Conservation (phyloP, 2,797 vertebrate genomes). For the Rachycentron canadum region DNA sequence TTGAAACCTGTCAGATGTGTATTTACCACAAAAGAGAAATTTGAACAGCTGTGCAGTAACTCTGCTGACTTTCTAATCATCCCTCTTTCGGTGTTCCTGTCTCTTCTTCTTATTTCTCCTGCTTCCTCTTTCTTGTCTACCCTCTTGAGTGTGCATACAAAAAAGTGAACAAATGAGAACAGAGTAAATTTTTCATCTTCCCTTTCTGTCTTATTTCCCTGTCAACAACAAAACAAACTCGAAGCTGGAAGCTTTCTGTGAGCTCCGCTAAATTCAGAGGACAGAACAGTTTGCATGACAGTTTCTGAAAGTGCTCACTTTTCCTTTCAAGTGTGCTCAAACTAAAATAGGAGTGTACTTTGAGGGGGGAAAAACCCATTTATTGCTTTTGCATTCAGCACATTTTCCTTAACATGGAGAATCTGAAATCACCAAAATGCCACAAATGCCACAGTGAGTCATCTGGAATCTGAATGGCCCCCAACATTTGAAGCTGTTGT, state of each 20-base stretch:
- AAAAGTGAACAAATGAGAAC: slow-evolving; percentile 50
- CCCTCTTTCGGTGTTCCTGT: slow-evolving; percentile 22
- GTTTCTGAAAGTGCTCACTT: slow-evolving; percentile 42
- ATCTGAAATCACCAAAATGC: slow-evolving; percentile 42
- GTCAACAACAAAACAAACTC: slow-evolving; percentile 48
- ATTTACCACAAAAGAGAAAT: slow-evolving; percentile 16
- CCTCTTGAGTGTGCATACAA: slow-evolving; percentile 33
- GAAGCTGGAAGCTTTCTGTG: slow-evolving; percentile 5
- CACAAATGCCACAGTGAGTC: slow-evolving; percentile 19
- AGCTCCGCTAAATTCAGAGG: slow-evolving; percentile 45
- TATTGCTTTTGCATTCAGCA: slow-evolving; percentile 31
- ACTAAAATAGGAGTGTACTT: slow-evolving; percentile 32
- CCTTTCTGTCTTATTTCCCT: slow-evolving; percentile 22
- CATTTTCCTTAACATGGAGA: slow-evolving; percentile 13
- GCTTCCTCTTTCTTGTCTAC: neutral
- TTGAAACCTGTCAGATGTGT: slow-evolving; percentile 34
- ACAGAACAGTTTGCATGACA: slow-evolving; percentile 41
- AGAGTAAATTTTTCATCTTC: slow-evolving; percentile 39
- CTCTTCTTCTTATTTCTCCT: slow-evolving; percentile 14
- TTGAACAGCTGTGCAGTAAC: slow-evolving; percentile 28
- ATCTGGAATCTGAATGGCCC: slow-evolving; percentile 37
- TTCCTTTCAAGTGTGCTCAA: slow-evolving; percentile 30
- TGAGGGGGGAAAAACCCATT: slow-evolving; percentile 21
- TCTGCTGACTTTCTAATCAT: slow-evolving; percentile 33
- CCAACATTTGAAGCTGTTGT: slow-evolving; percentile 51